These are phyloP conservation scores for Drosophila anomalipes DNA, from an alignment of 2,888 invertebrate species.

Conservation along the genomic window DNA sequence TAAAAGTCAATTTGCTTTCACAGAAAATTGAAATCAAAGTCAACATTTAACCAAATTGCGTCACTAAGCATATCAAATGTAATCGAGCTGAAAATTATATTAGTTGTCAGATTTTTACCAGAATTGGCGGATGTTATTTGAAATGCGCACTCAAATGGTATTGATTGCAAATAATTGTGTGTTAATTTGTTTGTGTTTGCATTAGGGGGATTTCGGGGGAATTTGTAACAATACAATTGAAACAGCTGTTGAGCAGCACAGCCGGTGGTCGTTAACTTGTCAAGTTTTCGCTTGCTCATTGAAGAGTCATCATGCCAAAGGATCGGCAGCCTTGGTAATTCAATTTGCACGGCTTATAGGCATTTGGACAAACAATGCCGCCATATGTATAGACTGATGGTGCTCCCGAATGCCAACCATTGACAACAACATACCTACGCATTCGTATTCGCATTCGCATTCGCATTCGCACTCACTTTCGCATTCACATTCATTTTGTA, in stretches of 20 bases:
- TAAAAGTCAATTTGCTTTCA: too few relatives aligned
- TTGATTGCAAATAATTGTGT: slow-evolving; percentile 36
- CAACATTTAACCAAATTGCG: neutral
- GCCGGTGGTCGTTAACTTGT: slow-evolving; percentile 15
- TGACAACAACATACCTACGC: slow-evolving; percentile 39
- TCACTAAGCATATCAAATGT: neutral
- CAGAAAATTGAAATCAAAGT: neutral
- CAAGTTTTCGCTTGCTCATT: slow-evolving; percentile 43
- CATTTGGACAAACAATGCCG: slow-evolving; percentile 54
- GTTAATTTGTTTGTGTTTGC: slow-evolving; percentile 47
- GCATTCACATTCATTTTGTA: slow-evolving; percentile 39
- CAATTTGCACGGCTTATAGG: slow-evolving; percentile 63
- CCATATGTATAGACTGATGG: slow-evolving; percentile 36
- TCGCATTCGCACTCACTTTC: slow-evolving; percentile 13
- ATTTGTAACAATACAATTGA: slow-evolving; percentile 42
- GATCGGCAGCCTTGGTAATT: slow-evolving; percentile 57
- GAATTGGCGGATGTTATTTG: neutral
- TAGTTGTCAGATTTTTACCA: neutral
- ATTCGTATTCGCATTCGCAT: neutral
- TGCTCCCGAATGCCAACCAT: slow-evolving; percentile 33
- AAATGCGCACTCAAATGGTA: neutral
- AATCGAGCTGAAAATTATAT: neutral
- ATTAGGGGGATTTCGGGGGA: slow-evolving; percentile 25
- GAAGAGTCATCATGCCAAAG: slow-evolving; percentile 42
- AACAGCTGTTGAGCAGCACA: slow-evolving; percentile 25